Evolutionary conservation across 2,797 vertebrate species (phyloP), one percentile per base, ranked within the genome.

Genomic region (Tokudaia muenninki): DNA sequence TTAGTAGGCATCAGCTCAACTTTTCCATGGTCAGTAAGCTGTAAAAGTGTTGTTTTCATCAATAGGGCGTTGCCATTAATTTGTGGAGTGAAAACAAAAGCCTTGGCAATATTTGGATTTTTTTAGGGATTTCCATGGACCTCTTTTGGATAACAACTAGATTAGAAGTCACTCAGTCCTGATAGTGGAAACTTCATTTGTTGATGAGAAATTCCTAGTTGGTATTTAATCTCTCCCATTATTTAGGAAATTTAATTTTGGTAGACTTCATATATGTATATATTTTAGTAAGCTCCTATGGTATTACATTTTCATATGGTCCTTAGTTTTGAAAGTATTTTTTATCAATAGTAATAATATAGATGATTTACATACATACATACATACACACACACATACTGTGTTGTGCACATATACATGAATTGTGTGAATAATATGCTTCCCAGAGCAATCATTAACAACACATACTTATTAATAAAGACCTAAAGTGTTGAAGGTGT

Each of bases 331-430:
- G 21, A 92, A 95, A 90, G 44, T 11, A 78, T 41, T 29, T 74
- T 82, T 97, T 82, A n/a, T 93, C 34, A 41, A 52, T 44, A 90
- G 21, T 22, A 57, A 83, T 83, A 31, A 31, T 70, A 59, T 22
- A 26, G 31, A 47, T 79, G 79, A 63, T 87, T 91, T 82, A 13
- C 4, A 83, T 21, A 81, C 2, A 55, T 6, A 37, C 34, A 80
- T 16, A 47, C 22, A 57, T 26, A 61, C 59, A 22, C 59, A 22
- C 22, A 61, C 22, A 50, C 26, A 50, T 1, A 74, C 6, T 26
- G 37, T 50, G 11, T 24, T 61, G 8, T 10, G 37, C 34, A 47
- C 4, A 67, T 70, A 29, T 31, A n/a, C 1, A 55, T 24, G 2
- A 0, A 4, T 3, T 11, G 4, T 59, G 12, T 89, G 16, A 91